These are phyloP conservation scores for Laticauda colubrina DNA, from an alignment of 2,113 vertebrate genomes.

Conservation along the genomic window DNA sequence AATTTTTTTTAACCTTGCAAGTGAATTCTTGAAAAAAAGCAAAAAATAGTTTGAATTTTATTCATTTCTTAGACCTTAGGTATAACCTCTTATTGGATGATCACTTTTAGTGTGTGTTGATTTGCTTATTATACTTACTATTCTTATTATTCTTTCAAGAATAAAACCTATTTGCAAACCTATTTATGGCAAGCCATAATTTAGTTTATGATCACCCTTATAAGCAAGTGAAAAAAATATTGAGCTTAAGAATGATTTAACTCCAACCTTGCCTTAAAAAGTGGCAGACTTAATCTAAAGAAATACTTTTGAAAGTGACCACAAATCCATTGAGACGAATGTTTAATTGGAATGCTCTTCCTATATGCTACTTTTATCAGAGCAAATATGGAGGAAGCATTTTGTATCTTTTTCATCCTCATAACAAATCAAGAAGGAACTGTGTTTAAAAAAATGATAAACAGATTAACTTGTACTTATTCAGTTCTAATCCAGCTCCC, in stretches of 20 bases:
- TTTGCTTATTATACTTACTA: background rate
- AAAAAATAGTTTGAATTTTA: background rate
- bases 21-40: background rate
- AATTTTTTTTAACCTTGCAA: constrained; percentile 18
- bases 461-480: constrained; percentile 14
- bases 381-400: background rate
- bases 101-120: background rate
- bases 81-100: background rate
- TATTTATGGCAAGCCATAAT: background rate
- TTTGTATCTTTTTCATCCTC: background rate
- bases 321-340: background rate
- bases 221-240: background rate
- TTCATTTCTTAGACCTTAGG: constrained; percentile 9
- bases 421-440: constrained; percentile 6
- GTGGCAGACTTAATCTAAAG: background rate
- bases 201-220: background rate
- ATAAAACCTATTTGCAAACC: background rate
- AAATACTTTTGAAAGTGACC: background rate
- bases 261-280: constrained; percentile 2
- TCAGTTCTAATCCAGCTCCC: constrained; percentile 24
- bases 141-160: background rate
- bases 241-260: background rate
- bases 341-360: background rate
- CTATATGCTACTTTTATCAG: background rate
- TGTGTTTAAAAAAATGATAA: constrained; percentile 27